Evolutionary conservation across 2,113 vertebrate species (phyloP), one percentile per base, ranked within the genome.

Genomic region (Corythornis madagascariensis): DNA sequence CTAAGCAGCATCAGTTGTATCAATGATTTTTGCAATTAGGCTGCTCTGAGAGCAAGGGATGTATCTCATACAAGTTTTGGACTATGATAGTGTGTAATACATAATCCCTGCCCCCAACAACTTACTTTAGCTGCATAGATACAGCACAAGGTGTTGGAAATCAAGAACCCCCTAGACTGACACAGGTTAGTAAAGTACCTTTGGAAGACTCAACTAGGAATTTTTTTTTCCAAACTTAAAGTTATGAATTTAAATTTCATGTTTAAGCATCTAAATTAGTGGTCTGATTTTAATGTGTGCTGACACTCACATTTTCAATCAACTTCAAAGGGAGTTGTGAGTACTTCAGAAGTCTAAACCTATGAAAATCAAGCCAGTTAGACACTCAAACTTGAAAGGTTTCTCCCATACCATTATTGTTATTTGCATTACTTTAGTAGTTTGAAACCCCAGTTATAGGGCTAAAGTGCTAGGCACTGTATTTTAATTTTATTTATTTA

Each of bases 341-440:
- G 83, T 1, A 13, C 95, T 96, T 96, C 96, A 96, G 93, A 96
- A 96, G 96, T 96, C 95, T 88, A 96, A 96, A 96, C 88, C 80
- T 96, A 96, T 96, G 93, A 96, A 94, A 96, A 96, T 95, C 92
- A 96, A 92, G 93, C 31, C 88, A 94, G 80, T 91, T 88, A 96
- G 80, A 93, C 77, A 88, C 35, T 88, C 73, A 92, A 92, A 96
- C 89, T 96, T 96, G 86, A 96, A 96, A 96, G 90, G 95, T 93
- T 92, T 90, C 77, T 95, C 25, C 76, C 80, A 76, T 93, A 75
- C 73, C 31, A 93, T 95, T 88, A 92, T 93, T 96, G 86, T 94
- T 93, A 92, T 93, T 96, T 94, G 88, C 92, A 96, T 95, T 82
- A 86, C 86, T 88, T 94, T 38, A 61, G 93, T 64, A 89, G 76